Evolutionary conservation across 1,140 invertebrate species (phyloP).

Genomic region (Zaprionus gabonicus): DNA sequence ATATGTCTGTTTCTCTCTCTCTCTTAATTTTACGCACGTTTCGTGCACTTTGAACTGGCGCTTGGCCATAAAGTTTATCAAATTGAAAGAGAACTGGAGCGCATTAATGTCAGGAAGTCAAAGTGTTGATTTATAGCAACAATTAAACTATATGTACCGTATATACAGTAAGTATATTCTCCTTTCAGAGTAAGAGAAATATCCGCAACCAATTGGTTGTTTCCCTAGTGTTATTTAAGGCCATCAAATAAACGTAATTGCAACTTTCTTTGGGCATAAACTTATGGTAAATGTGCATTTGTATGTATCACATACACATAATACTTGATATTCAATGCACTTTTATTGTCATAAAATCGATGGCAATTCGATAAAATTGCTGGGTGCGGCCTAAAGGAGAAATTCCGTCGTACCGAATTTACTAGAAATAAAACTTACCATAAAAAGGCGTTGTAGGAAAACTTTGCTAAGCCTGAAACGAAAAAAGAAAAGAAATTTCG

Average conservation of each 20-base stretch:
- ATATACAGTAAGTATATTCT: no score
- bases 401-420: neutral
- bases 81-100: constrained; percentile 42
- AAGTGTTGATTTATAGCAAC: constrained; percentile 31
- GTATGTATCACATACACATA: neutral
- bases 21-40: constrained; percentile 34
- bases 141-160: neutral
- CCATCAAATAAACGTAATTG: neutral
- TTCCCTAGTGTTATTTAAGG: neutral
- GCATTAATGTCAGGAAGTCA: constrained; percentile 34
- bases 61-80: constrained; percentile 42
- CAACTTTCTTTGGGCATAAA: constrained; percentile 3
- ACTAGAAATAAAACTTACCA: constrained; percentile 50
- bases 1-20: neutral
- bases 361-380: neutral
- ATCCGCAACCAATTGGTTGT: neutral
- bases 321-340: neutral
- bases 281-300: neutral
- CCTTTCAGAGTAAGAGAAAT: neutral
- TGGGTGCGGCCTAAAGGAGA: neutral
- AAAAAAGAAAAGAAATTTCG: constrained; percentile 26
- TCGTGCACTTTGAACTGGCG: constrained; percentile 59
- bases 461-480: constrained; percentile 40
- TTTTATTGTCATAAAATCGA: constrained; percentile 1
- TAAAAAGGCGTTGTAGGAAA: constrained; percentile 48